Evolutionary conservation across 2,888 invertebrate species (phyloP), one percentile per base, ranked within the genome.

Genomic region (Andrena minutula): DNA sequence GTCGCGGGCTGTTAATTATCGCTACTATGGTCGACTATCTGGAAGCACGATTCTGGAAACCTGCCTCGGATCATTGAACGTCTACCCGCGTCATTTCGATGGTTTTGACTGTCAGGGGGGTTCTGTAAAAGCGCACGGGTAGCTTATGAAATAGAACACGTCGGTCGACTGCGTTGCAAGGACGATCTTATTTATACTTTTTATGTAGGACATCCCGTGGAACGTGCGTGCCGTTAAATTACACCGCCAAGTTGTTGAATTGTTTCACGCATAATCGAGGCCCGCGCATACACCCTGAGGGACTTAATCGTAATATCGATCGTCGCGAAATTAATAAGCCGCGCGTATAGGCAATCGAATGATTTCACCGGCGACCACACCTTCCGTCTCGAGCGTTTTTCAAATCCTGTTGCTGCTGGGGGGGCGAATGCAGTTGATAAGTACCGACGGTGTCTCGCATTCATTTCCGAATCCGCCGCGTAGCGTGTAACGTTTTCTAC

Each of bases 231-330:
- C 64, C 30, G 64, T 73, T 72, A 51, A 69, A 73, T 73, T 64
- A 23, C 65, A 69, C 56, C 20, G 41, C 61, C 35, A 69, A 69
- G 72, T 65, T 65, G 74, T 80, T 47, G 58, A 53, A 74, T 80
- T 65, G 70, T 63, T 65, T 70, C 35, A 65, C 73, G 72, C 65
- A 71, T 68, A 71, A 78, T 72, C 65, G 58, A 63, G 58, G 35
- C 53, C 65, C 12, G 68, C 71, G 66, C 70, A 68, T 69, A 53
- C 66, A 30, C 82, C 69, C 72, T 61, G 60, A 63, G 74, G 66
- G 64, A 75, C 72, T 41, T 83, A 75, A 83, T 78, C 75, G 64
- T 75, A 83, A 75, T 73, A 82, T 82, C 82, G 82, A 82, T 63
- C 77, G 71, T 12, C n/a, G 49, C 56, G 63, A 74, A 41, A 83